Percentiles rank a stretch among this genome's conserved stretches.
Evolutionary conservation across 2,888 invertebrate genomes (phyloP).

Genomic region (Cordilura impudica): DNA sequence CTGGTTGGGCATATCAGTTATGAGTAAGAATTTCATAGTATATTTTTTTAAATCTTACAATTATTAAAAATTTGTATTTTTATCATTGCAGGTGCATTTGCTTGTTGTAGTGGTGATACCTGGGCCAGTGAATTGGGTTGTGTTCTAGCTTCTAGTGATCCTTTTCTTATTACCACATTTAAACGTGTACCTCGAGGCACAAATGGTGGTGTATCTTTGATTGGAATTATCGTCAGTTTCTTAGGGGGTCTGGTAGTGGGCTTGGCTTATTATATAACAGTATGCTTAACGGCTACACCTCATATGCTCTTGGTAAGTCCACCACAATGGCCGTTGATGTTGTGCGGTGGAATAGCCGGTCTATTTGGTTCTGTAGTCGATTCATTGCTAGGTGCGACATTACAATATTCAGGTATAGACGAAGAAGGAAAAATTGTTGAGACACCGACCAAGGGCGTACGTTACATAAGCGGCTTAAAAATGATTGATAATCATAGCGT

Average conservation of each 20-base stretch:
- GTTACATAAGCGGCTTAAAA: conserved; percentile 86
- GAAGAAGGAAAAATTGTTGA: conserved; percentile 85
- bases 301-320: conserved; percentile 81
- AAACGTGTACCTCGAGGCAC: conserved; percentile 90
- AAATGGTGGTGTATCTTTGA: conserved; percentile 89
- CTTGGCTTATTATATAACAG: conserved; percentile 83
- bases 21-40: conserved; percentile 80
- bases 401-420: conserved; percentile 91
- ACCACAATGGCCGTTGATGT: conserved; percentile 88
- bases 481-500: conserved; percentile 93
- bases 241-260: conserved; percentile 82
- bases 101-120: conserved; percentile 92
- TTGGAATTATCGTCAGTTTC: conserved; percentile 81
- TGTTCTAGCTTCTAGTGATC: conserved; percentile 84
- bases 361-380: conserved; percentile 89
- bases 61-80: background rate
- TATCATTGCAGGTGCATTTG: conserved; percentile 81
- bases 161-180: conserved; percentile 86
- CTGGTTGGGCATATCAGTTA: conserved; percentile 88
- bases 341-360: conserved; percentile 86
- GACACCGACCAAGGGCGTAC: conserved; percentile 83
- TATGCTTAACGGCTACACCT: conserved; percentile 82
- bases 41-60: background rate
- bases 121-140: conserved; percentile 94
- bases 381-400: conserved; percentile 89